Conservation (phyloP, 2,888 invertebrate genomes). For the Hirtodrosophila trivittata region DNA sequence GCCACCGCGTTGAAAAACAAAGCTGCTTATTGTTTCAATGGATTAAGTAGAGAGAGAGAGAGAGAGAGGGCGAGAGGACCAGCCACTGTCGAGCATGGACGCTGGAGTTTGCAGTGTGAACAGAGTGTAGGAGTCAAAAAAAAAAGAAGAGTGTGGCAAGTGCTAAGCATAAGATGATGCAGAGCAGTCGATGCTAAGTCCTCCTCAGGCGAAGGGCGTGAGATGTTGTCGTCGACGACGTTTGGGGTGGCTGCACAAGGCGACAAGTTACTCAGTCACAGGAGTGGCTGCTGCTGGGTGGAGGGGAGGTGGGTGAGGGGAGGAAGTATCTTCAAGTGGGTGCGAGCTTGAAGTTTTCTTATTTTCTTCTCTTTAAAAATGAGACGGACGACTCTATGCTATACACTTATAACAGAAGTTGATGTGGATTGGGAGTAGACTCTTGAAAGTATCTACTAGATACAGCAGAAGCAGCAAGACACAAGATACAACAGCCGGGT, state of each 20-base stretch:
- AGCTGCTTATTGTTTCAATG: slow-evolving; percentile 80
- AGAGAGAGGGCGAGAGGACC: slow-evolving; percentile 26
- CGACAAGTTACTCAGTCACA: slow-evolving; percentile 12
- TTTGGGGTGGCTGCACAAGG: slow-evolving; percentile 42
- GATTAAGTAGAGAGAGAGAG: slow-evolving; percentile 63
- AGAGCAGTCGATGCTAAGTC: slow-evolving; percentile 41
- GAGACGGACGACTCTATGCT: slow-evolving; percentile 4
- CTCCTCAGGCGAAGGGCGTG: slow-evolving; percentile 24
- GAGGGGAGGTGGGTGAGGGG: too few species aligned
- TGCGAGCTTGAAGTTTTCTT: slow-evolving; percentile 49
- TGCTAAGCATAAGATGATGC: slow-evolving; percentile 53
- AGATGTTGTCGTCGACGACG: slow-evolving; percentile 7
- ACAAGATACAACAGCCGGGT: slow-evolving; percentile 20
- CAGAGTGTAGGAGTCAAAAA: slow-evolving; percentile 2
- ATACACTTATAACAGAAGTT: slow-evolving; percentile 11
- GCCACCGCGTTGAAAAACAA: slow-evolving; percentile 62
- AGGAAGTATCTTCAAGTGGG: slow-evolving; percentile 43
- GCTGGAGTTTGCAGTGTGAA: slow-evolving; percentile 7
- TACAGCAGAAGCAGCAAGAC: not conserved
- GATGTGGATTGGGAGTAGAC: not conserved
- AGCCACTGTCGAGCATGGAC: slow-evolving; percentile 25
- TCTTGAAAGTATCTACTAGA: not conserved
- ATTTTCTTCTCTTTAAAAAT: not conserved
- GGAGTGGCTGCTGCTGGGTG: slow-evolving; percentile 12
- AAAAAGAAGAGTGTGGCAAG: slow-evolving; percentile 16